Conservation (phyloP, 2,113 vertebrate species). For the Cairina moschata region DNA sequence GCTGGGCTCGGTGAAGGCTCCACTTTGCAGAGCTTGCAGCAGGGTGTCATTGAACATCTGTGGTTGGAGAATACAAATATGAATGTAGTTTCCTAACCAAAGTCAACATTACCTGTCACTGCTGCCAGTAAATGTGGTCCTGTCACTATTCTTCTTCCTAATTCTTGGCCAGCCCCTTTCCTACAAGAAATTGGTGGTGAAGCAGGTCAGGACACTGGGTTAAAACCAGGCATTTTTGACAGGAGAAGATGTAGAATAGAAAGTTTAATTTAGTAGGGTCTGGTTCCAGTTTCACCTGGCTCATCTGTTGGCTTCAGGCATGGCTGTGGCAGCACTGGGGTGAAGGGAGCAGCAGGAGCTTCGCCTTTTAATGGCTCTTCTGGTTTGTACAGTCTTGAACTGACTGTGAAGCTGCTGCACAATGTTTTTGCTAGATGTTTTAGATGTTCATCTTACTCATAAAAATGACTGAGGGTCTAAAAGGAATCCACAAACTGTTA, state of each 20-base stretch:
- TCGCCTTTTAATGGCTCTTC: neutral
- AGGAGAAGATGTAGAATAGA: neutral
- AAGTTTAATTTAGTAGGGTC: neutral
- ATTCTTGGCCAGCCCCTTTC: neutral
- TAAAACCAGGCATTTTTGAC: neutral
- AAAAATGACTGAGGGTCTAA: neutral
- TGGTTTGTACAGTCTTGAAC: neutral
- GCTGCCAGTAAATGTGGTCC: neutral
- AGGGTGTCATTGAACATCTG: neutral
- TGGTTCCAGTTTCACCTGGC: neutral
- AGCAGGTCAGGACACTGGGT: neutral
- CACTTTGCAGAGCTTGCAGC: neutral
- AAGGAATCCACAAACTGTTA: neutral
- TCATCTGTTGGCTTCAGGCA: neutral
- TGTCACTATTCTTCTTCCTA: neutral
- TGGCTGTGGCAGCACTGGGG: neutral
- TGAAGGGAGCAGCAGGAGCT: neutral
- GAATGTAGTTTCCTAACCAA: neutral
- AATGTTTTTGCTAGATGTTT: neutral
- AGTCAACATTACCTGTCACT: neutral
- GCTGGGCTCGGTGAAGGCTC: neutral
- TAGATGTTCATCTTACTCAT: neutral
- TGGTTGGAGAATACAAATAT: neutral
- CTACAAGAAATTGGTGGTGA: neutral
- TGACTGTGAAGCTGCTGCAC: neutral